These are phyloP conservation scores for Scortum barcoo DNA, from an alignment of 2,113 vertebrate genomes.

Conservation along the genomic window DNA sequence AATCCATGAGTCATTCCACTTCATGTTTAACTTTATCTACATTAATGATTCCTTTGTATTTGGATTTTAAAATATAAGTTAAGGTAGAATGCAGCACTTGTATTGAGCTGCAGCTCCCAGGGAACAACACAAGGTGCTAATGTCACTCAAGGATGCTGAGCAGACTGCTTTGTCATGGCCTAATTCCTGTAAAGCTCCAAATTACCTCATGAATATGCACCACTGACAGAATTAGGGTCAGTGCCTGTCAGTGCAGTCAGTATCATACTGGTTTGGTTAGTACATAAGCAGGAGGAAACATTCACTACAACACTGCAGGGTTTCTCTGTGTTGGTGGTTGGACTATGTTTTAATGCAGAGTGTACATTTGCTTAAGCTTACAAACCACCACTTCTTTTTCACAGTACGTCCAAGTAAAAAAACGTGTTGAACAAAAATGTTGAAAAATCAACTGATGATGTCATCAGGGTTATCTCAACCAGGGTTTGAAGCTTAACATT, in stretches of 20 bases:
- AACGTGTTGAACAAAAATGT: too few relatives aligned
- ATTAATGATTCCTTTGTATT: background rate
- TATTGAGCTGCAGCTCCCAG: background rate
- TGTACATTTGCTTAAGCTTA: background rate
- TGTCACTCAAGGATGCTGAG: constrained; percentile 54
- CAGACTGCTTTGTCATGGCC: constrained; percentile 64
- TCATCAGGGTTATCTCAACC: background rate
- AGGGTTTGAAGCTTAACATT: too few relatives aligned
- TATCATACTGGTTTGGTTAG: constrained; percentile 37
- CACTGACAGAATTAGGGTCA: constrained; percentile 64
- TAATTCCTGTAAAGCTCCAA: constrained; percentile 63
- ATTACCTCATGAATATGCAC: constrained; percentile 70
- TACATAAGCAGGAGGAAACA: constrained; percentile 8
- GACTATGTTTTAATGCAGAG: background rate
- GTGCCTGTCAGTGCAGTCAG: constrained; percentile 46
- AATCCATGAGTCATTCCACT: background rate
- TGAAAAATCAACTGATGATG: background rate
- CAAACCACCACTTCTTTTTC: background rate
- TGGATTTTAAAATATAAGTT: background rate
- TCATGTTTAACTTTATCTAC: background rate
- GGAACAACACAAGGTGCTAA: constrained; percentile 23
- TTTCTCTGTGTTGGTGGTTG: background rate
- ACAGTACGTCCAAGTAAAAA: background rate
- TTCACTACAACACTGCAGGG: background rate
- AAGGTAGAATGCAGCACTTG: background rate